These are phyloP conservation scores for Mimachlamys varia DNA, from an alignment of 2,888 invertebrate species.

Conservation along the genomic window DNA sequence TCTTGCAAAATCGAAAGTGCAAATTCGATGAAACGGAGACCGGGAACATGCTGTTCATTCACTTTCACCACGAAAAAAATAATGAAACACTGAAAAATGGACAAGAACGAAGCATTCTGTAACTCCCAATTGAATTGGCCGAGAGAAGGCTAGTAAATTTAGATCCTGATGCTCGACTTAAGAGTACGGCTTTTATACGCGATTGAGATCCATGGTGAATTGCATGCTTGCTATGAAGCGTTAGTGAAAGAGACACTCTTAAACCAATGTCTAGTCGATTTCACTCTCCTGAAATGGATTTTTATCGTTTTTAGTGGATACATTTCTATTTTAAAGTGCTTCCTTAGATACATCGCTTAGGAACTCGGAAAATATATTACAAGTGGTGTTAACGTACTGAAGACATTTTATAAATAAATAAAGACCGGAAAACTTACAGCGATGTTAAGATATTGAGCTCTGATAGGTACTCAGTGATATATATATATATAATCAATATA, in stretches of 20 bases:
- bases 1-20: not conserved
- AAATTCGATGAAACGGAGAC: not conserved
- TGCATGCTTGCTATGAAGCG: not conserved
- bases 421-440: no score
- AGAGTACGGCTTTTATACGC: not conserved
- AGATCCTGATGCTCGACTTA: not conserved
- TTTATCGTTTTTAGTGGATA: not conserved
- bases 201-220: not conserved
- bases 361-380: no score
- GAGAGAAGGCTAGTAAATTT: not conserved
- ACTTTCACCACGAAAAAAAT: not conserved
- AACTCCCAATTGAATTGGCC: not conserved
- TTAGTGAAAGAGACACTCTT: not conserved
- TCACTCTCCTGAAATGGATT: constrained; percentile 5
- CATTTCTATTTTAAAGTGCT: not conserved
- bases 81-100: not conserved
- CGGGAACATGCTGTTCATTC: not conserved
- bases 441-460: no score
- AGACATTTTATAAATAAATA: no score
- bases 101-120: not conserved
- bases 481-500: no score
- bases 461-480: no score
- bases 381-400: no score
- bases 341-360: not conserved
- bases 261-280: not conserved